Conservation (phyloP, 2,797 vertebrate species). For the Notolepis coatsorum region DNA sequence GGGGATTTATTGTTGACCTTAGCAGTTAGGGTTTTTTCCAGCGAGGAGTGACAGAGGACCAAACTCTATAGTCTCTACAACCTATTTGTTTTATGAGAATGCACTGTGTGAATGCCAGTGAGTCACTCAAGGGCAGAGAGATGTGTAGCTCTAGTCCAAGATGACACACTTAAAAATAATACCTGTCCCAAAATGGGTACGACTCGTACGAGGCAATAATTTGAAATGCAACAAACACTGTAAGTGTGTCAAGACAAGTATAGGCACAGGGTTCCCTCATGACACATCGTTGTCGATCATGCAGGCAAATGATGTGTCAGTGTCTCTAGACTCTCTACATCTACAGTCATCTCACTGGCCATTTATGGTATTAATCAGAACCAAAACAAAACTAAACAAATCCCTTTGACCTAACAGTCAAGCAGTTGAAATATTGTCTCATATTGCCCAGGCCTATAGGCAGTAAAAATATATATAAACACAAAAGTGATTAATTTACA, state of each 20-base stretch:
- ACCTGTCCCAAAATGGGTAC: neutral
- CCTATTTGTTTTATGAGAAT: too few species aligned
- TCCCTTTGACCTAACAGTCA: neutral
- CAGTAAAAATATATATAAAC: too few species aligned
- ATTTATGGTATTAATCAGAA: neutral
- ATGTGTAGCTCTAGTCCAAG: neutral
- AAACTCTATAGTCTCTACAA: too few species aligned
- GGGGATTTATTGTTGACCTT: too few species aligned
- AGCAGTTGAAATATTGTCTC: too few species aligned
- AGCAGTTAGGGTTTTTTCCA: too few species aligned
- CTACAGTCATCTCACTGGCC: neutral
- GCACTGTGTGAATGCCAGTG: neutral
- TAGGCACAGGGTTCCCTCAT: slow-evolving; percentile 26
- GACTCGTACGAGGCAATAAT: neutral
- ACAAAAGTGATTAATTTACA: too few species aligned
- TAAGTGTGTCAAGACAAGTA: slow-evolving; percentile 46
- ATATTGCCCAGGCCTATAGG: neutral
- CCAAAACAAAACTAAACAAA: slow-evolving; percentile 14
- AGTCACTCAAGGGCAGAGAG: neutral
- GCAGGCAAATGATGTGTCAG: slow-evolving; percentile 6
- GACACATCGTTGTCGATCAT: slow-evolving; percentile 39
- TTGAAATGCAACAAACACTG: neutral
- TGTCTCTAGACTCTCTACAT: neutral
- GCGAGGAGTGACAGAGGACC: too few species aligned
- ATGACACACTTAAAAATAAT: neutral